These are phyloP conservation scores for Doryteuthis pealeii DNA, from an alignment of 1,140 invertebrate species.

Conservation along the genomic window DNA sequence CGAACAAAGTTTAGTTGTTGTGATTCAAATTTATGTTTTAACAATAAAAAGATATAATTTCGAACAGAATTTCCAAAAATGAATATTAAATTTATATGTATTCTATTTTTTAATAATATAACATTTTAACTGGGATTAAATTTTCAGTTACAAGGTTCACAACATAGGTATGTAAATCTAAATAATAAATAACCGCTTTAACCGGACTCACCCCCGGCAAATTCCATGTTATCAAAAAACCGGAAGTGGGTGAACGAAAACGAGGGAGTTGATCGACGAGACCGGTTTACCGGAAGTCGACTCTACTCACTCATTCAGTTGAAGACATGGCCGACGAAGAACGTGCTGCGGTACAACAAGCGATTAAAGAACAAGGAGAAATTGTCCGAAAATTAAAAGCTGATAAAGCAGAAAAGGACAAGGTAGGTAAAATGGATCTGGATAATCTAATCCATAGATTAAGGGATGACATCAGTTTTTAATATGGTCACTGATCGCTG, in stretches of 20 bases:
- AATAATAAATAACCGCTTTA: no score
- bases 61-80: no score
- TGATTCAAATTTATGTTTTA: no score
- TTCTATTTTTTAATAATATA: no score
- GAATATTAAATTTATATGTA: no score
- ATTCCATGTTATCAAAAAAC: no score
- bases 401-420: slow-evolving; percentile 69
- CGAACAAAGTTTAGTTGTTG: no score
- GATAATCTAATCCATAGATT: not conserved
- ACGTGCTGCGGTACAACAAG: slow-evolving; percentile 56
- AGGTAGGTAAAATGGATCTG: slow-evolving; percentile 32
- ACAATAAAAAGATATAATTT: no score
- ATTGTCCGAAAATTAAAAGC: slow-evolving; percentile 79
- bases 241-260: not conserved
- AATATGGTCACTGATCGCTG: not conserved
- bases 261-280: slow-evolving; percentile 18
- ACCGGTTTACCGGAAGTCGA: not conserved
- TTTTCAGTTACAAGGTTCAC: no score
- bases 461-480: not conserved
- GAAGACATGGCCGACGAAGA: slow-evolving; percentile 16
- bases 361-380: slow-evolving; percentile 81
- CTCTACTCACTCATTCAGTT: not conserved
- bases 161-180: no score
- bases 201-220: no score
- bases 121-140: no score